Conservation (phyloP, 1,140 invertebrate genomes). For the Diabrotica virgifera region DNA sequence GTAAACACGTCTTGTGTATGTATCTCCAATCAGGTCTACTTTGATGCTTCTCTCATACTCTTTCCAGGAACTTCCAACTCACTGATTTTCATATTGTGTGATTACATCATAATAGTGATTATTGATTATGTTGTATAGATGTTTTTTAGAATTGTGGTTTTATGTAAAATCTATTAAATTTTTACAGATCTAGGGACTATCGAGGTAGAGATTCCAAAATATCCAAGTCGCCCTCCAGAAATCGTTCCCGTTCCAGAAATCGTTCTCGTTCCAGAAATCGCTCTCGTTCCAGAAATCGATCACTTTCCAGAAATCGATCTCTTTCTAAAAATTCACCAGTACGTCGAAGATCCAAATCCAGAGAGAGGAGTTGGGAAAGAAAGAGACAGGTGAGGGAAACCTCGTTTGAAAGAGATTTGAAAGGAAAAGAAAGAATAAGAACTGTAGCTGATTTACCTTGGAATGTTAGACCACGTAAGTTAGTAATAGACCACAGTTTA, state of each 20-base stretch:
- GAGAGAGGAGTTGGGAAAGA: constrained; percentile 28
- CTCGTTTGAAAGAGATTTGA: constrained; percentile 28
- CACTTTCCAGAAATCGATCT: neutral
- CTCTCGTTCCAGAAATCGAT: neutral
- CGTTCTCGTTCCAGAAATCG: constrained; percentile 18
- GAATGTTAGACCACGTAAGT: constrained; percentile 14
- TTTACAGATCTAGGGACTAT: too few species aligned
- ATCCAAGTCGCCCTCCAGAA: neutral
- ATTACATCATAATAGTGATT: too few species aligned
- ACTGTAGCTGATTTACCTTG: constrained; percentile 33
- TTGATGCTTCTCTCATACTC: too few species aligned
- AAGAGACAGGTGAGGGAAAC: constrained; percentile 21
- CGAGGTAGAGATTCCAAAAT: too few species aligned
- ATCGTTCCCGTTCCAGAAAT: neutral
- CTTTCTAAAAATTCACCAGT: neutral
- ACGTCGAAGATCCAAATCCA: constrained; percentile 12
- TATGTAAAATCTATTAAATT: too few species aligned
- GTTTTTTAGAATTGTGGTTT: too few species aligned
- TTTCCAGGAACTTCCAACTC: too few species aligned
- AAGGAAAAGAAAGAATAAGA: constrained; percentile 30
- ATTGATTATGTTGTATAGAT: too few species aligned
- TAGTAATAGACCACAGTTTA: too few species aligned
- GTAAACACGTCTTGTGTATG: too few species aligned
- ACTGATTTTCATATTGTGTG: too few species aligned
- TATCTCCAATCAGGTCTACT: too few species aligned